phyloP scores from a whole-genome alignment of 2,113 vertebrate species.

The Trichomycterus rosablanca region DNA sequence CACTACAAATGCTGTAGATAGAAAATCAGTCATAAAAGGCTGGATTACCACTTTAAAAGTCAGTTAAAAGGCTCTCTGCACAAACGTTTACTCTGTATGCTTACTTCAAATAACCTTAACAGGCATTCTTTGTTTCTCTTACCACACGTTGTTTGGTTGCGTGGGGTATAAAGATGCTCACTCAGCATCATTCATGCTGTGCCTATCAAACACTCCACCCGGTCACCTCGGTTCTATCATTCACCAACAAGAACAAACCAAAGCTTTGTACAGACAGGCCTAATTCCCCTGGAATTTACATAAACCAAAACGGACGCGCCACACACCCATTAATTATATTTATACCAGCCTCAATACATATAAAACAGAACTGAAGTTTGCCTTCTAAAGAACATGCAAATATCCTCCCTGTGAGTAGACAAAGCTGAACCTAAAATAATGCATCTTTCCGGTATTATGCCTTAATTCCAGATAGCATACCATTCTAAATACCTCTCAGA shows the following conservation, averaged over 20 bases:
- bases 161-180: not conserved
- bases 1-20: too few species aligned
- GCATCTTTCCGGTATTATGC: not conserved
- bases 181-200: constrained; percentile 8
- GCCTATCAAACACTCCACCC: constrained; percentile 21
- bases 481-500: not conserved
- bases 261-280: not conserved
- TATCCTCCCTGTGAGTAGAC: not conserved
- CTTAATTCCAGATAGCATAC: not conserved
- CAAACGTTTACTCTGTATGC: too few species aligned
- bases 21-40: too few species aligned
- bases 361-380: not conserved
- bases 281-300: not conserved
- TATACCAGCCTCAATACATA: not conserved
- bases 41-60: too few species aligned
- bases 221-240: not conserved
- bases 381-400: not conserved
- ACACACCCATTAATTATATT: not conserved
- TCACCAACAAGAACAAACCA: constrained; percentile 15
- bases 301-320: not conserved
- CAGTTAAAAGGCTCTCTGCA: too few species aligned
- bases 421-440: not conserved
- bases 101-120: too few species aligned
- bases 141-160: too few species aligned
- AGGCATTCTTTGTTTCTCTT: too few species aligned